These are phyloP conservation scores for Symphodus melops DNA, from an alignment of 2,113 vertebrate species.

Conservation along the genomic window DNA sequence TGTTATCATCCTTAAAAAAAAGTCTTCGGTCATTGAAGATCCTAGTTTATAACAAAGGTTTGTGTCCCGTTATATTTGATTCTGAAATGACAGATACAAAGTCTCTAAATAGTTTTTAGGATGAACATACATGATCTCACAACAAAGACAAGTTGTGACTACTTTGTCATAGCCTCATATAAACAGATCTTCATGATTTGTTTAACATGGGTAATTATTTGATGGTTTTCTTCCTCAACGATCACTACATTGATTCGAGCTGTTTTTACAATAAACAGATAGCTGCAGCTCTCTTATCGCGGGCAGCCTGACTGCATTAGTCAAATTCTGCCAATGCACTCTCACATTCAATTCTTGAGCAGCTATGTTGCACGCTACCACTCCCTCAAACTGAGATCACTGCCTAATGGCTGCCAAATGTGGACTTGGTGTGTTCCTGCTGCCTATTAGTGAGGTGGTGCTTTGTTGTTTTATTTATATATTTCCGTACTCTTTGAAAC, in stretches of 20 bases:
- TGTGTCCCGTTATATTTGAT: neutral
- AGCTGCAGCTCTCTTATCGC: neutral
- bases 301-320: neutral
- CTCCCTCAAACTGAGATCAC: constrained; percentile 21
- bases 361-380: neutral
- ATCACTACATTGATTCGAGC: neutral
- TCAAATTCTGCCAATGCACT: neutral
- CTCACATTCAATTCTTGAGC: constrained; percentile 11
- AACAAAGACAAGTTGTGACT: neutral
- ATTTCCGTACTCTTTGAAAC: neutral
- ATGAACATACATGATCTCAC: neutral
- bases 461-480: neutral
- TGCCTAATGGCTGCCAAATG: constrained; percentile 41
- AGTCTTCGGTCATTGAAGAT: neutral
- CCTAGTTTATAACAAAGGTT: neutral
- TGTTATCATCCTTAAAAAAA: neutral
- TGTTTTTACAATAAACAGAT: neutral
- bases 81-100: neutral
- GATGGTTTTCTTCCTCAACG: neutral
- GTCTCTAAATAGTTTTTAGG: neutral
- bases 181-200: neutral
- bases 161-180: neutral
- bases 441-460: constrained; percentile 19
- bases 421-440: constrained; percentile 26
- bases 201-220: neutral